Evolutionary conservation across 1,140 invertebrate genomes (phyloP).

Genomic region (Argopecten irradians): DNA sequence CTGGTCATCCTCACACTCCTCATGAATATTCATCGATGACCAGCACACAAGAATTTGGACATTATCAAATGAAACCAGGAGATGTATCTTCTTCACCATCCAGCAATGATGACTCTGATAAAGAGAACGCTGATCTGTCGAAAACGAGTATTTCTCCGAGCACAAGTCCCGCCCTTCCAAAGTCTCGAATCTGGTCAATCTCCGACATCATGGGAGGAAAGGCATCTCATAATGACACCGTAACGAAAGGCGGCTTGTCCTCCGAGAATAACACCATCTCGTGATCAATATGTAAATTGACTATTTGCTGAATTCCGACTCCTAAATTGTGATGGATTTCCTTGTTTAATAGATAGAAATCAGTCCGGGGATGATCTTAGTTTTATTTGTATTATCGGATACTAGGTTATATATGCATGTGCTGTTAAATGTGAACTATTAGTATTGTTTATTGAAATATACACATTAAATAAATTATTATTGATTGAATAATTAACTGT

Average conservation of each 20-base stretch:
- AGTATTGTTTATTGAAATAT: background rate
- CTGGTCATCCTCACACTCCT: background rate
- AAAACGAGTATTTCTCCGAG: background rate
- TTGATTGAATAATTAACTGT: background rate
- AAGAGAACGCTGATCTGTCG: background rate
- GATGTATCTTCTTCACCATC: background rate
- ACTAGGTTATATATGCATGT: background rate
- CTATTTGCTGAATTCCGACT: background rate
- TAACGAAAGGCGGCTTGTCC: background rate
- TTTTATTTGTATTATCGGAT: background rate
- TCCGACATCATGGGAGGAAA: constrained; percentile 1
- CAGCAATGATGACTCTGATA: background rate
- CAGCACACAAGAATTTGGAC: background rate
- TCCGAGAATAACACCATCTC: background rate
- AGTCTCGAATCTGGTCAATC: background rate
- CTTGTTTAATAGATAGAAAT: background rate
- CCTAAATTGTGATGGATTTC: background rate
- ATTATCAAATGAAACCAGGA: background rate
- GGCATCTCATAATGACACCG: background rate
- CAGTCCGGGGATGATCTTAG: background rate
- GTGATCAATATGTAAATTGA: background rate
- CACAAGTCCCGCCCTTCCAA: background rate
- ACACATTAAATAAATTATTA: background rate
- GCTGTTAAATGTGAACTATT: background rate
- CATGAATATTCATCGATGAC: background rate